A percentile compares a stretch with the other conserved stretches of the same genome.
phyloP scores from a whole-genome alignment of 2,113 vertebrate genomes.

The Crotalus viridis region DNA sequence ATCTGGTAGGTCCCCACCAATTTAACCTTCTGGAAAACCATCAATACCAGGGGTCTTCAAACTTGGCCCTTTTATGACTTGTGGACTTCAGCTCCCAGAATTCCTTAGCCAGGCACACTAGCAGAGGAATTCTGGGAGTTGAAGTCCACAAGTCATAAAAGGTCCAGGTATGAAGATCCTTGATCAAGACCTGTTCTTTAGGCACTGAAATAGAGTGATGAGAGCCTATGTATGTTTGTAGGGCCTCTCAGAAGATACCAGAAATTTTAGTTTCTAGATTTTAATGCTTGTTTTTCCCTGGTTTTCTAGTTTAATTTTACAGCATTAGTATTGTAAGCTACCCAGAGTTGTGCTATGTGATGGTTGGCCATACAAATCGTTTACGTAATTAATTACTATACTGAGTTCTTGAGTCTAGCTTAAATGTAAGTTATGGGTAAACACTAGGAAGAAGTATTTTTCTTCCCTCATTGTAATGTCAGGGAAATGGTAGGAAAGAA shows the following conservation, averaged over 20 bases:
- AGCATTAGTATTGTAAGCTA: neutral
- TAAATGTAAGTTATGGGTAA: neutral
- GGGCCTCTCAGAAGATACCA: neutral
- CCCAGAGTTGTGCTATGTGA: neutral
- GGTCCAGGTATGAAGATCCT: too few relatives aligned
- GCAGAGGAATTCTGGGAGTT: too few relatives aligned
- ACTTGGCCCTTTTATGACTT: too few relatives aligned
- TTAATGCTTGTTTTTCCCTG: neutral
- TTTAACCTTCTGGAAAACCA: neutral
- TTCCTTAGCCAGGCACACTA: too few relatives aligned
- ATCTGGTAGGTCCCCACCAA: neutral
- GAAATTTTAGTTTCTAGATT: neutral
- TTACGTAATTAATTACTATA: neutral
- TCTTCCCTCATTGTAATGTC: neutral
- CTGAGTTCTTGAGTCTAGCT: neutral
- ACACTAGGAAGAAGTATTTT: neutral
- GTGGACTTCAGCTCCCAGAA: too few relatives aligned
- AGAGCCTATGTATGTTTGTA: neutral
- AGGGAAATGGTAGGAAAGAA: neutral
- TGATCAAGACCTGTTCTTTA: neutral
- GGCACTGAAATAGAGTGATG: neutral
- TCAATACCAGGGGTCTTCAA: neutral
- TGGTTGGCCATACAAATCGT: neutral
- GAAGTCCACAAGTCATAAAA: too few relatives aligned
- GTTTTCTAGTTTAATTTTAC: neutral